Percentiles rank a stretch among this genome's conserved stretches.
Conservation (phyloP, 2,888 invertebrate genomes). For the Cabera pusaria region DNA sequence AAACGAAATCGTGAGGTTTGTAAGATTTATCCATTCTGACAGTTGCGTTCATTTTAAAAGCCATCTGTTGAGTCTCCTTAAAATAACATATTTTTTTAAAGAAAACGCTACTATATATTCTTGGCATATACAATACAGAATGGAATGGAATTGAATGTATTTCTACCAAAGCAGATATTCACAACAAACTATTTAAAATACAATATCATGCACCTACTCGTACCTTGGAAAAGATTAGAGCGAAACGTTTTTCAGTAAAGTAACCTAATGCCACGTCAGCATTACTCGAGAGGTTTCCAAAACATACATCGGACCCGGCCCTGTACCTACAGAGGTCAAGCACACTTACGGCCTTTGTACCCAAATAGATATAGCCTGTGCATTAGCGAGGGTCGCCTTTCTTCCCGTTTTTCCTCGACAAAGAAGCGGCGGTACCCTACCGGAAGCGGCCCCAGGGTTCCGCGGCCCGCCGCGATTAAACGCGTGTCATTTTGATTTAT, state of each 20-base stretch:
- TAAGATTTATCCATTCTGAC: too few relatives aligned
- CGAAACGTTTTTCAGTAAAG: slow-evolving; percentile 32
- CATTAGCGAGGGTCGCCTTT: slow-evolving; percentile 73
- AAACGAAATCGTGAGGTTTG: too few relatives aligned
- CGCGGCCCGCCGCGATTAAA: slow-evolving; percentile 61
- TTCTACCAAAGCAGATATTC: too few relatives aligned
- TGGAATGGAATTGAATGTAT: too few relatives aligned
- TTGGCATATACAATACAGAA: too few relatives aligned
- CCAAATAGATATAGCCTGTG: slow-evolving; percentile 73
- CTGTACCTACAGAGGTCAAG: slow-evolving; percentile 66
- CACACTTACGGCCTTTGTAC: slow-evolving; percentile 65
- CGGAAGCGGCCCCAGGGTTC: slow-evolving; percentile 56
- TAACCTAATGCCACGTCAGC: slow-evolving; percentile 41
- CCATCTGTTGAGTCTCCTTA: too few relatives aligned
- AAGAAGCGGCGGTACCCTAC: slow-evolving; percentile 50
- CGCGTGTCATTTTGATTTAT: slow-evolving; percentile 79
- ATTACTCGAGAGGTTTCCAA: slow-evolving; percentile 39
- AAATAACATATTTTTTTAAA: too few relatives aligned
- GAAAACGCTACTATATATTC: too few relatives aligned
- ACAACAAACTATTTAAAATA: too few relatives aligned
- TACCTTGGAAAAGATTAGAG: slow-evolving; percentile 27
- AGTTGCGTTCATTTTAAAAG: too few relatives aligned
- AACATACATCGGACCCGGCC: slow-evolving; percentile 43
- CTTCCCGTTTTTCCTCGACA: slow-evolving; percentile 56
- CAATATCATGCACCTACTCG: too few relatives aligned